Evolutionary conservation across 2,888 invertebrate species (phyloP).

Genomic region (Bellardia bayeri): DNA sequence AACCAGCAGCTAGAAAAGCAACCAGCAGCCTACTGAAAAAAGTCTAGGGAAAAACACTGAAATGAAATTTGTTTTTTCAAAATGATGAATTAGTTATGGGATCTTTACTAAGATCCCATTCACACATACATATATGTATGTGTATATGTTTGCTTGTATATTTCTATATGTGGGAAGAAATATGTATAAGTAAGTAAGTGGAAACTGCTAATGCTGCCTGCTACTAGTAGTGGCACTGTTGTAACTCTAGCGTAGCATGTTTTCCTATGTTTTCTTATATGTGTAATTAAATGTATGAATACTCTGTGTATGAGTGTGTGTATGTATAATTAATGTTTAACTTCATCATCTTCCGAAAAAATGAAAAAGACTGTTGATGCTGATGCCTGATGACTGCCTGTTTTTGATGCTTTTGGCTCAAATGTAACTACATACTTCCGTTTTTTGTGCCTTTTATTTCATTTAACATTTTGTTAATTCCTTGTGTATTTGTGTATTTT

Average conservation of each 20-base stretch:
- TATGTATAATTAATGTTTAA: constrained; percentile 58
- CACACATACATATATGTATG: background rate
- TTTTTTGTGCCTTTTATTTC: constrained; percentile 23
- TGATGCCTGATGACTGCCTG: constrained; percentile 23
- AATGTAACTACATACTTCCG: constrained; percentile 32
- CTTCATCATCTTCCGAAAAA: constrained; percentile 20
- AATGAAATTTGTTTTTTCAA: constrained; percentile 23
- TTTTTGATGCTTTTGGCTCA: constrained; percentile 34
- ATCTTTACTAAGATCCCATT: background rate
- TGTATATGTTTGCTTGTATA: background rate
- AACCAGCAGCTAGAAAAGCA: constrained; percentile 21
- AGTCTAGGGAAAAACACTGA: background rate
- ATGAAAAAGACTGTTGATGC: background rate
- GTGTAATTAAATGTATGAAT: constrained; percentile 55
- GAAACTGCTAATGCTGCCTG: constrained; percentile 24
- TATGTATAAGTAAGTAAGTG: background rate
- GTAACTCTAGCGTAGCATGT: background rate
- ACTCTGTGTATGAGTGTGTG: constrained; percentile 2
- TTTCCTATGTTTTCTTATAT: background rate
- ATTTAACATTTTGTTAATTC: constrained; percentile 38
- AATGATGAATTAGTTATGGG: constrained; percentile 63
- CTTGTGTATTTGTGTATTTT: constrained; percentile 25
- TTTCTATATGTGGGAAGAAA: background rate
- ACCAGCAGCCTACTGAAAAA: constrained; percentile 6
- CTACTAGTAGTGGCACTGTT: constrained; percentile 36